Percentiles rank a stretch among this genome's conserved stretches.
These are phyloP conservation scores for Lordiphosa mommai DNA, from an alignment of 1,140 invertebrate genomes.

Conservation along the genomic window DNA sequence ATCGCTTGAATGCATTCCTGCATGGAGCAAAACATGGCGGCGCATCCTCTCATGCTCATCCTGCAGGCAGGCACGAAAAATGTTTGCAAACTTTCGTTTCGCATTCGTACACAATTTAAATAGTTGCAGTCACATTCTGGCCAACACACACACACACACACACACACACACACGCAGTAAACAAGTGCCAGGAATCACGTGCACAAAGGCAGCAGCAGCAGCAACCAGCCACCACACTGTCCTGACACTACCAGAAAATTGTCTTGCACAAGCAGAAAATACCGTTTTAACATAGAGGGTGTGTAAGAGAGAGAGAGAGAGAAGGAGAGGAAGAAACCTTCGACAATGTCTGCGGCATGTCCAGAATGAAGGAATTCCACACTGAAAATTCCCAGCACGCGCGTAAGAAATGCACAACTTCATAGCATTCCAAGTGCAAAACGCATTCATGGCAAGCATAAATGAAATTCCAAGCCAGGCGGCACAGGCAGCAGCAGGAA, in stretches of 20 bases:
- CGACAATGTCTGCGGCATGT: constrained; percentile 67
- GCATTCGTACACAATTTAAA: constrained; percentile 74
- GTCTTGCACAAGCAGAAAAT: constrained; percentile 35
- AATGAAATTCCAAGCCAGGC: constrained; percentile 60
- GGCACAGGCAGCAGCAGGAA: constrained; percentile 9
- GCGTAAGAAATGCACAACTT: constrained; percentile 74
- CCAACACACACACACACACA: constrained; percentile 15
- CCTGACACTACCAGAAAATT: constrained; percentile 49
- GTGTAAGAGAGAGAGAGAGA: too few relatives aligned
- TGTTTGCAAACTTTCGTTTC: constrained; percentile 63
- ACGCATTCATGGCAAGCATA: constrained; percentile 70
- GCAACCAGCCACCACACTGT: background rate
- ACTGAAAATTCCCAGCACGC: constrained; percentile 68
- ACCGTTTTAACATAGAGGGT: constrained; percentile 15
- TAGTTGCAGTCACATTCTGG: constrained; percentile 62
- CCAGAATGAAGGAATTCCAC: constrained; percentile 74
- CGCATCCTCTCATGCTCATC: too few relatives aligned
- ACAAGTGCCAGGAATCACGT: constrained; percentile 57
- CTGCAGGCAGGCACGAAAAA: constrained; percentile 37
- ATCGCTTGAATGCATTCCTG: constrained; percentile 43
- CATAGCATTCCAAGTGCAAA: constrained; percentile 67
- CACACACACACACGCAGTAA: constrained; percentile 7
- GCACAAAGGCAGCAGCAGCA: constrained; percentile 26
- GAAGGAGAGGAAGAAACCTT: constrained; percentile 20
- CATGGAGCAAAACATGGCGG: constrained; percentile 12